Base-by-base conservation (phyloP, 2,797 vertebrate species). In the Gallinago stenura region DNA sequence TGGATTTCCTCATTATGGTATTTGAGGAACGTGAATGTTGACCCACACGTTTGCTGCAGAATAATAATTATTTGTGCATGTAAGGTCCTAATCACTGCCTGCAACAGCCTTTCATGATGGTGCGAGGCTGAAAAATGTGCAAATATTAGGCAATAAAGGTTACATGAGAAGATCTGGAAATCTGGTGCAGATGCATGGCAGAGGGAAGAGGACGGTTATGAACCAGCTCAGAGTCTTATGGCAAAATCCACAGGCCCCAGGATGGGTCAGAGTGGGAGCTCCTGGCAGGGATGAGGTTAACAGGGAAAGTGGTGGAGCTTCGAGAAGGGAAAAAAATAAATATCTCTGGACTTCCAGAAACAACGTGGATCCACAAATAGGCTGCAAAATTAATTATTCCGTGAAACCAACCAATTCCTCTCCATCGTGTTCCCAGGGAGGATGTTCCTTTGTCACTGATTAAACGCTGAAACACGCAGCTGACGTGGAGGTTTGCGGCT, bases 41-140 rank as follows among this genome's bases (percentile, higher is more conserved):
- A 61, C 30, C 18, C 1, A 3, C 19, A 28, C 1, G 1, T 50
- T 69, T 69, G 6, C 25, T 69, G 1, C 0, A 43, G 21, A 56
- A 35, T 33, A 68, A 46, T 53, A 33, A 61, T 28, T 9, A 43
- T 41, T 28, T 78, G 5, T 65, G 15, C 1, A 1, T 68, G 8
- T 41, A 22, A 57, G 71, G 28, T 41, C 26, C 20, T 60, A 4
- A 18, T 51, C 17, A 61, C 7, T 15, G 13, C 22, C 19, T 56
- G 8, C 15, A 54, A 37, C 20, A 79, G 43, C 31, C 16, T 86
- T 56, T 33, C 33, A 8, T 25, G 64, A 33, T 16, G 16, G 6
- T n/a, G 7, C 22, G 28, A 45, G 10, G 17, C 5, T 61, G 25
- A 33, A 75, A 16, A 33, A 18, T 45, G 50, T 66, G 20, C 26